Conservation (phyloP, 2,113 vertebrate genomes). For the Oceanodroma tethys region DNA sequence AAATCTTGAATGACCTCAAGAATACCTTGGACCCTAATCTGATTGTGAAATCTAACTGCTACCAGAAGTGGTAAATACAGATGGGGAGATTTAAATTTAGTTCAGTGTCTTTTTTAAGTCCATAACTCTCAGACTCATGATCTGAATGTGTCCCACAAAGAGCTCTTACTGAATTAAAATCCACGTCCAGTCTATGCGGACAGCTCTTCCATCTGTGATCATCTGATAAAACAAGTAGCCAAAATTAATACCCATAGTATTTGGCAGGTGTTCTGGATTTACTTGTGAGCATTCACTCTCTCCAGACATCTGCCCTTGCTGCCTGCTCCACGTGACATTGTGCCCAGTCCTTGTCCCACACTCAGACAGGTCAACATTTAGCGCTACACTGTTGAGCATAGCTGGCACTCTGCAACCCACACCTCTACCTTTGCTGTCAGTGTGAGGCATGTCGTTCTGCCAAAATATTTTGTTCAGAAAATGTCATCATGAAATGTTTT, state of each 20-base stretch:
- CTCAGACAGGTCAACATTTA: not conserved
- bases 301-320: constrained; percentile 47
- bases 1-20: not conserved
- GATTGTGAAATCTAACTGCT: not conserved
- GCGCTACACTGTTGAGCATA: not conserved
- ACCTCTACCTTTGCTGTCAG: not conserved
- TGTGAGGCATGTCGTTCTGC: not conserved
- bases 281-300: not conserved
- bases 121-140: not conserved
- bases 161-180: not conserved
- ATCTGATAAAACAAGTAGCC: constrained; percentile 34
- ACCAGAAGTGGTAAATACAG: not conserved
- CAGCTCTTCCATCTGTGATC: constrained; percentile 5
- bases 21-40: not conserved
- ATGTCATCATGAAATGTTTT: constrained; percentile 19
- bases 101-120: not conserved
- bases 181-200: not conserved
- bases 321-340: not conserved
- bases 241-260: constrained; percentile 7
- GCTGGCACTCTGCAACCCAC: not conserved
- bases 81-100: not conserved
- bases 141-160: not conserved
- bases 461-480: constrained; percentile 28
- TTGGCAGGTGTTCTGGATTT: constrained; percentile 39
- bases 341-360: not conserved